Conservation (phyloP, 2,797 vertebrate species). For the Leontocebus nigricollis region DNA sequence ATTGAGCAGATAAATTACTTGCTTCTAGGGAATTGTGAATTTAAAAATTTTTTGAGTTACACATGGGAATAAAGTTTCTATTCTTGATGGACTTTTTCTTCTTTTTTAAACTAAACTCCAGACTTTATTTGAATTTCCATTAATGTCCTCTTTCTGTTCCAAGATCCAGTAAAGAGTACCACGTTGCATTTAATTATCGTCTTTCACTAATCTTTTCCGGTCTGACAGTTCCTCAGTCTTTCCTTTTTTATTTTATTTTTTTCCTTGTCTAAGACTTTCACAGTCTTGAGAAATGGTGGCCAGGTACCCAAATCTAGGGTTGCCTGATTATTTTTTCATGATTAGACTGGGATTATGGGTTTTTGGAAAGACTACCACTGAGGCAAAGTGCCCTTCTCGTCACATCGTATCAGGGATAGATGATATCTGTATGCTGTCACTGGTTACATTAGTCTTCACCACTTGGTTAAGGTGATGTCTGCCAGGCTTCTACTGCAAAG, state of each 20-base stretch:
- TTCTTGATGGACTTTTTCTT: not conserved
- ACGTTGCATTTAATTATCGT: not conserved
- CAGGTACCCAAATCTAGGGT: not conserved
- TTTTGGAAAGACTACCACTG: not conserved
- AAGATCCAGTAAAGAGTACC: not conserved
- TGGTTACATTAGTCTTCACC: not conserved
- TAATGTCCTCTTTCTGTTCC: not conserved
- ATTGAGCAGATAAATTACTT: conserved; percentile 1
- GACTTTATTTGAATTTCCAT: not conserved
- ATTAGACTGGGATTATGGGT: not conserved
- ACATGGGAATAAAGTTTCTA: not conserved
- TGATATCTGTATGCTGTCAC: not conserved
- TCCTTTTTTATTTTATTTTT: too few species aligned
- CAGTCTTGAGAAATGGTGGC: not conserved
- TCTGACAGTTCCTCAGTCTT: not conserved
- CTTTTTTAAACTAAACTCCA: not conserved
- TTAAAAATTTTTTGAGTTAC: not conserved
- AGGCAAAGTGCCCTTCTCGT: not conserved
- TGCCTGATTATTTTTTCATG: not conserved
- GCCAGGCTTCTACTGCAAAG: not conserved
- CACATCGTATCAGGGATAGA: not conserved
- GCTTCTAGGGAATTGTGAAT: not conserved
- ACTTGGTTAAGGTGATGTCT: not conserved
- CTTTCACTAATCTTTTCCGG: not conserved
- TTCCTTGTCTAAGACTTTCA: not conserved